Evolutionary conservation across 2,113 vertebrate species (phyloP), one percentile per base, ranked within the genome.

Genomic region (Neoarius graeffei): DNA sequence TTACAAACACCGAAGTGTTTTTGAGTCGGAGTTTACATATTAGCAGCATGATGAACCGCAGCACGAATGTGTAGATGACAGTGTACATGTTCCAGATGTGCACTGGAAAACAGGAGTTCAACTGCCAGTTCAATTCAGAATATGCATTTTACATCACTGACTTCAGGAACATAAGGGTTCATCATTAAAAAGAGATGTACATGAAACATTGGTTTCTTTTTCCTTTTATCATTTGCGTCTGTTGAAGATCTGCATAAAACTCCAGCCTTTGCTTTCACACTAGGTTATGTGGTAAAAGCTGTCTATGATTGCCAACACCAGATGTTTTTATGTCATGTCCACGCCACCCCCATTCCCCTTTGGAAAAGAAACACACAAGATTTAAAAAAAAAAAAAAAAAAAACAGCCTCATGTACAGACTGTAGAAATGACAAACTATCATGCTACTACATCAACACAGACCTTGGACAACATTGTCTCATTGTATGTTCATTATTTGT

Each of bases 311-410:
- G 76, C 17, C 57, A 80, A 35, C 17, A 8, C 48, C 76, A 86
- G 62, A 86, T 86, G 57, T 48, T 64, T 86, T 35, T 77, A 30
- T 52, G 42, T 42, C 50, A 52, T 30, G 69, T 48, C 35, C 57
- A 52, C 52, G 30, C 85, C 42, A 35, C 48, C 42, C 48, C 57
- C 19, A 50, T n/a, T 3, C 3, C 27, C 54, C 27, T 74, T 66
- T 20, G 10, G 11, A 35, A 35, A 14, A 84, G 1, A 73, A 56
- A 54, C 48, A 20, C 74, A 81, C 19, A 50, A 27, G 27, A 19
- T 17, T 4, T 52, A 77, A 52, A 80, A n/a, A 9, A 54, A 62
- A 62, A 76, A 42, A 62, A 77, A 52, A 80, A n/a, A 9, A 54
- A 62, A 62, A 76, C 56, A 83, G 69, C 25, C 17, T 56, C 76